phyloP scores from a whole-genome alignment of 2,113 vertebrate genomes.

The Osmerus mordax region DNA sequence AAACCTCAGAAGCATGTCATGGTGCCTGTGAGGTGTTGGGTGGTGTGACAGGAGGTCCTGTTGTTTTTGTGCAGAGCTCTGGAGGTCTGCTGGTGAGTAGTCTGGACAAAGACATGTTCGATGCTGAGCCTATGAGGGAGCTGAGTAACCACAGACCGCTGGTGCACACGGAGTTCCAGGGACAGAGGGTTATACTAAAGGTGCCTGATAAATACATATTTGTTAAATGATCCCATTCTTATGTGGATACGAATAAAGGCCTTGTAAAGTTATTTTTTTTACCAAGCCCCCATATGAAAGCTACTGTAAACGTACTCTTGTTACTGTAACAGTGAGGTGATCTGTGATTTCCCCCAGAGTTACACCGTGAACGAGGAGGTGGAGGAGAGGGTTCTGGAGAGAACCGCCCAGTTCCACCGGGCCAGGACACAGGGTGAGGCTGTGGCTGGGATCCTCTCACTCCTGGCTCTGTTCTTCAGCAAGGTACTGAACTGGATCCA shows the following conservation, averaged over 20 bases:
- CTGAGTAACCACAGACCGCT: conserved; percentile 76
- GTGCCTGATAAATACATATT: conserved; percentile 48
- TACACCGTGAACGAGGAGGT: conserved; percentile 74
- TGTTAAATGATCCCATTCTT: too few species aligned
- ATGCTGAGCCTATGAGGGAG: conserved; percentile 75
- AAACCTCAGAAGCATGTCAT: too few species aligned
- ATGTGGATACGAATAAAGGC: too few species aligned
- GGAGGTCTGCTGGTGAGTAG: conserved; percentile 73
- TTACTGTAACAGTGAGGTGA: too few species aligned
- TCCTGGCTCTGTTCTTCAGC: conserved; percentile 77
- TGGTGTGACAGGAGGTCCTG: too few species aligned
- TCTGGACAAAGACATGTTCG: conserved; percentile 78
- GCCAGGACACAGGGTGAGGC: conserved; percentile 64
- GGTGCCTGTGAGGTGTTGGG: neutral
- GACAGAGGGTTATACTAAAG: conserved; percentile 76
- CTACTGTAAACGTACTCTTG: too few species aligned
- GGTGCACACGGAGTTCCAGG: conserved; percentile 70
- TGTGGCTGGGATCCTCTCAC: conserved; percentile 67
- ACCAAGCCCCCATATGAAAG: too few species aligned
- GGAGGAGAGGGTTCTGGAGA: conserved; percentile 71
- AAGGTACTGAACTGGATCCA: conserved; percentile 64
- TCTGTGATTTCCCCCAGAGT: conserved; percentile 57
- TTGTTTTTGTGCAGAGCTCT: conserved; percentile 69
- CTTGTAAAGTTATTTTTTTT: too few species aligned
- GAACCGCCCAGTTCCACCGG: conserved; percentile 70